These are phyloP conservation scores for Phenganax stokvisi DNA, from an alignment of 92 coral and sea anemone genomes.

Conservation along the genomic window DNA sequence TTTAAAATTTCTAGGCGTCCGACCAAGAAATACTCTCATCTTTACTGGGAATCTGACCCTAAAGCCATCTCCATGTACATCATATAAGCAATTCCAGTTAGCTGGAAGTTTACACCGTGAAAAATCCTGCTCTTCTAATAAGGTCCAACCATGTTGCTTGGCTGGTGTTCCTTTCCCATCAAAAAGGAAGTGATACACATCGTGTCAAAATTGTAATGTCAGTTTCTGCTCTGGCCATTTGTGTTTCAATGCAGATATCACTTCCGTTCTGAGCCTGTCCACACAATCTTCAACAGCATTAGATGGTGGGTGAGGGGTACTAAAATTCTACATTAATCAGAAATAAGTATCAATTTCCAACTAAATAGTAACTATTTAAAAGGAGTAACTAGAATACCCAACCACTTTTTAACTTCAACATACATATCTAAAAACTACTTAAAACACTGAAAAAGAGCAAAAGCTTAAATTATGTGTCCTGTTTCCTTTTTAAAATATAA, in stretches of 20 bases:
- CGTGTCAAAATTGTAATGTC: constrained; percentile 23
- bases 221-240: constrained; percentile 41
- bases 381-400: too few relatives aligned
- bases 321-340: neutral
- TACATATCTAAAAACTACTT: too few relatives aligned
- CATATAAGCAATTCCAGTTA: constrained; percentile 39
- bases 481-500: too few relatives aligned
- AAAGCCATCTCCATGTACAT: constrained; percentile 48
- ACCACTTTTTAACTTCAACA: too few relatives aligned
- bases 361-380: too few relatives aligned
- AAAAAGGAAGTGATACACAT: neutral
- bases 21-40: constrained; percentile 45
- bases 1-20: constrained; percentile 31
- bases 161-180: neutral
- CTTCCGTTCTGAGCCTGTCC: constrained; percentile 42
- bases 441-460: too few relatives aligned
- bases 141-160: constrained; percentile 37
- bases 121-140: constrained; percentile 46
- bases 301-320: neutral
- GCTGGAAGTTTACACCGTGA: constrained; percentile 40
- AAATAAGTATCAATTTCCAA: too few relatives aligned
- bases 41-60: constrained; percentile 45
- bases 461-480: too few relatives aligned
- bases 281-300: constrained; percentile 23
- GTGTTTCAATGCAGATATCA: constrained; percentile 37